These are phyloP conservation scores for Saccostrea glomerata DNA, from an alignment of 1,140 invertebrate species.

Conservation along the genomic window DNA sequence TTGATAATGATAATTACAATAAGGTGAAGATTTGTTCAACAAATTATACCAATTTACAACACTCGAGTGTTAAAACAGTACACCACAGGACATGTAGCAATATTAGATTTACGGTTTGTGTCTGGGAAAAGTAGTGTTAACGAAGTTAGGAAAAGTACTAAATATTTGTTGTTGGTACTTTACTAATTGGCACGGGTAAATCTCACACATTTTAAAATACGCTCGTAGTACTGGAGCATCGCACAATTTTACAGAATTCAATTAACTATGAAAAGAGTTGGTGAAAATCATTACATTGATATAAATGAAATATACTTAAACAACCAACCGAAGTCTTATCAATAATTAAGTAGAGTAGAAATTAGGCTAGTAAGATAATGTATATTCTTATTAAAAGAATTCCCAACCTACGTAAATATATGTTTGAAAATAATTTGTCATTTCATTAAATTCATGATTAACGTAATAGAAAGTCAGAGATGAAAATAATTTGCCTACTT, in stretches of 20 bases:
- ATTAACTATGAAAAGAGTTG: background rate
- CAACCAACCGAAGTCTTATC: too few relatives aligned
- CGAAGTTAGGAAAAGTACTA: background rate
- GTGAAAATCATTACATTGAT: too few relatives aligned
- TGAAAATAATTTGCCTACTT: too few relatives aligned
- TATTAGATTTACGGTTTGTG: background rate
- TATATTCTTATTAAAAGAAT: too few relatives aligned
- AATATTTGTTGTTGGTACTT: background rate
- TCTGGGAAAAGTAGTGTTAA: background rate
- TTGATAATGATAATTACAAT: slow-evolving; percentile 35
- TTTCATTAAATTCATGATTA: too few relatives aligned
- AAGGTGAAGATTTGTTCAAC: background rate
- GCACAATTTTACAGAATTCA: background rate
- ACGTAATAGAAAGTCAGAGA: too few relatives aligned
- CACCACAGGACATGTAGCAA: background rate
- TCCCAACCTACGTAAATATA: too few relatives aligned
- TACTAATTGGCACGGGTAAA: background rate
- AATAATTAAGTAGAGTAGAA: too few relatives aligned
- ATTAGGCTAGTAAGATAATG: too few relatives aligned
- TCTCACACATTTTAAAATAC: background rate
- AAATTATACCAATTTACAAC: slow-evolving; percentile 1
- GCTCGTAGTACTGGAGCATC: too few relatives aligned
- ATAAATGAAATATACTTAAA: too few relatives aligned
- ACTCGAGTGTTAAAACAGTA: background rate
- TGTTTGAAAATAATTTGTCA: too few relatives aligned